Percentiles rank a stretch among this genome's conserved stretches.
phyloP scores from a whole-genome alignment of 2,888 invertebrate species.

The Diplolepis rosae region DNA sequence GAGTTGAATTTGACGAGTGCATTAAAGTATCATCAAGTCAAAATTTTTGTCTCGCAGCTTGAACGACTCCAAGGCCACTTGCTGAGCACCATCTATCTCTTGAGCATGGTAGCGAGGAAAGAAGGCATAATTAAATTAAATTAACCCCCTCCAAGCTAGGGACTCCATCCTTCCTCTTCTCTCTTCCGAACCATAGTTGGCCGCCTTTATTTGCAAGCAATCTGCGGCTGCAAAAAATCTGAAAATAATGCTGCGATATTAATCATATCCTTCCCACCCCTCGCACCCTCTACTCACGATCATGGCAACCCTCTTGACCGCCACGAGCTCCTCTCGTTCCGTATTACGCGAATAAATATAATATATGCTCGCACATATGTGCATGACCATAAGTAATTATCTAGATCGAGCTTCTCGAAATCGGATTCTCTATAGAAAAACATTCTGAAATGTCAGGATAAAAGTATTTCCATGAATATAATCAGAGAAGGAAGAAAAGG shows the following conservation, averaged over 20 bases:
- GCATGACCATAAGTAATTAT: slow-evolving; percentile 54
- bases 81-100: slow-evolving; percentile 61
- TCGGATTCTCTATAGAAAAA: slow-evolving; percentile 30
- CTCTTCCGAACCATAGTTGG: not conserved
- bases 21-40: slow-evolving; percentile 12
- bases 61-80: slow-evolving; percentile 33
- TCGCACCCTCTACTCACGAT: slow-evolving; percentile 37
- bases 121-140: slow-evolving; percentile 68
- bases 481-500: too few species aligned
- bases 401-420: slow-evolving; percentile 45
- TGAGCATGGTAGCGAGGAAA: slow-evolving; percentile 57
- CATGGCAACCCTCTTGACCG: slow-evolving; percentile 44
- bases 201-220: slow-evolving; percentile 67
- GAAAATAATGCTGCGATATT: slow-evolving; percentile 70
- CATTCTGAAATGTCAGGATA: not conserved
- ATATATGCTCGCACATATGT: slow-evolving; percentile 53
- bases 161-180: not conserved
- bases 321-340: slow-evolving; percentile 46
- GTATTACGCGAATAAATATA: slow-evolving; percentile 55
- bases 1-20: not conserved
- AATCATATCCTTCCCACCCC: slow-evolving; percentile 62
- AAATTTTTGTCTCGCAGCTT: slow-evolving; percentile 20
- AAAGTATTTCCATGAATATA: too few species aligned
- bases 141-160: slow-evolving; percentile 50
- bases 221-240: slow-evolving; percentile 67